Base-by-base conservation (phyloP, 2,888 invertebrate species). In the Crematogaster levior region DNA sequence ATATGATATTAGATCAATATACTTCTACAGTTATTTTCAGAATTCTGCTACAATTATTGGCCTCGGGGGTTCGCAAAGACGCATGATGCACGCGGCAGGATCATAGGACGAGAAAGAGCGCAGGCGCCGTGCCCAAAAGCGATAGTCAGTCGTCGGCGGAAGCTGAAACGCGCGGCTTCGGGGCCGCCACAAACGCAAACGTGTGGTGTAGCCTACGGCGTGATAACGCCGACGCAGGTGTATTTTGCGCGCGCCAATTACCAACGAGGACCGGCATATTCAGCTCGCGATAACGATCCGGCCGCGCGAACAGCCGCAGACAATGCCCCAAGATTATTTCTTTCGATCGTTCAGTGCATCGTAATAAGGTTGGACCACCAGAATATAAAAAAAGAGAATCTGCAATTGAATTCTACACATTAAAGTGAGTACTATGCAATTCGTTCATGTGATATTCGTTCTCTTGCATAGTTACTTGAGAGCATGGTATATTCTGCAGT, bases 121-220 rank as follows among this genome's bases (percentile, higher is more conserved):
- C 92, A 91, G 85, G 92, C 92, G 92, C 90, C 86, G 80, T 81
- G 79, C 84, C 87, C 90, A 88, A 88, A 86, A 87, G 83, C 81
- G 81, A 82, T 73, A 85, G 85, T 86, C 92, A 92, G 92, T 92
- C 92, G 86, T 85, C 89, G 89, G 74, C 88, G 85, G 90, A 88
- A 86, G 84, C 89, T 89, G 87, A 87, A 85, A 89, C 91, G 89
- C 88, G 90, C 86, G 90, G 89, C 88, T 83, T 92, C 90, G 89
- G 37, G 79, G 30, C 53, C 77, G 48, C 34, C 48, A 48, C 81
- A 70, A 56, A 37, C 74, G 53, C 70, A 43, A 51, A 66, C 65
- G 81, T 68, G 30, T 46, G 51, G 27, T 82, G 85, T 81, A 53
- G 60, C n/a, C 53, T 40, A 58, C 73, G 81, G 86, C 87, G 85